These are phyloP conservation scores for Trimorus sp. DNA, from an alignment of 2,888 invertebrate genomes.

Conservation along the genomic window DNA sequence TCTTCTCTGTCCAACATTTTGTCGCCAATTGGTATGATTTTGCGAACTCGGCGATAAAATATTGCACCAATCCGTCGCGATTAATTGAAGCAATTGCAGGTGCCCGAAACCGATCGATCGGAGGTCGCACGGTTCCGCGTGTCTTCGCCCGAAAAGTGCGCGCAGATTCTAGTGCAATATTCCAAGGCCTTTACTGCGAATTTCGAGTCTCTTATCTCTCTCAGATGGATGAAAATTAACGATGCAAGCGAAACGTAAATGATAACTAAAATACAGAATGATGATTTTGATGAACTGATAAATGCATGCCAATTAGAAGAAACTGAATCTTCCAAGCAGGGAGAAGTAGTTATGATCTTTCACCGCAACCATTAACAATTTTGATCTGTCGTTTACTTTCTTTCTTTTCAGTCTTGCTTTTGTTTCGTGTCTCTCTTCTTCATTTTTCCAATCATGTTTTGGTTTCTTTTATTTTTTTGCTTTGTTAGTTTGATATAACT, in stretches of 20 bases:
- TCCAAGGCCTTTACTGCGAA: conserved; percentile 50
- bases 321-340: conserved; percentile 79
- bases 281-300: conserved; percentile 76
- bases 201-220: conserved; percentile 26
- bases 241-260: conserved; percentile 75
- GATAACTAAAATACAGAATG: conserved; percentile 70
- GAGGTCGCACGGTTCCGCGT: conserved; percentile 5
- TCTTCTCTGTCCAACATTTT: conserved; percentile 72
- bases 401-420: neutral
- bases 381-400: conserved; percentile 72
- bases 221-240: conserved; percentile 70
- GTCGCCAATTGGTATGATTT: conserved; percentile 76
- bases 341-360: conserved; percentile 81
- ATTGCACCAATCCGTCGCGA: conserved; percentile 68
- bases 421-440: conserved; percentile 32
- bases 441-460: neutral
- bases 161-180: conserved; percentile 60
- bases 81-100: conserved; percentile 47
- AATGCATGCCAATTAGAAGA: conserved; percentile 81
- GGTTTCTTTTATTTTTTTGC: conserved; percentile 11
- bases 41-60: conserved; percentile 74
- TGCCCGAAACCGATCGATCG: conserved; percentile 26
- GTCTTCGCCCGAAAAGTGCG: conserved; percentile 13
- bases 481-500: conserved; percentile 81
- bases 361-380: conserved; percentile 80